These are phyloP conservation scores for Ictidomys tridecemlineatus DNA, from an alignment of 2,113 vertebrate species.

Conservation along the genomic window DNA sequence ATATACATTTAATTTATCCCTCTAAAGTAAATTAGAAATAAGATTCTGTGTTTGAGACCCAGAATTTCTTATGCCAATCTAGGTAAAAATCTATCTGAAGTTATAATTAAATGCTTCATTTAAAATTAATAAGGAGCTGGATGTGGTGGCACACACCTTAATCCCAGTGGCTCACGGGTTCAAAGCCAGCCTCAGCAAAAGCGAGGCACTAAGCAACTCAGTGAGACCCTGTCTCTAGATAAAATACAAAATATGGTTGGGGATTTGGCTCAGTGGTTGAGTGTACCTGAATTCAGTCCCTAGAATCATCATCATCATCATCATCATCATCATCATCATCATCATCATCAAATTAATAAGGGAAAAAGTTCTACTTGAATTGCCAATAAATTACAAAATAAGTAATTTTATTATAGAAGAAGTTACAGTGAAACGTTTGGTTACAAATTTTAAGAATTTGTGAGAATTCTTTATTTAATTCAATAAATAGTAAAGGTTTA, in stretches of 20 bases:
- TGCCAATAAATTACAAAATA: constrained; percentile 3
- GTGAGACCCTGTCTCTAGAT: no score
- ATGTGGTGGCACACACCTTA: no score
- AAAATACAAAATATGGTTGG: no score
- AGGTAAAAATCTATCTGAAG: not conserved
- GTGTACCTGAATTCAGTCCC: no score
- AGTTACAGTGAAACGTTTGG: not conserved
- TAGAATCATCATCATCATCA: no score
- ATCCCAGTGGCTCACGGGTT: no score
- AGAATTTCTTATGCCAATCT: constrained; percentile 8
- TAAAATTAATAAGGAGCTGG: not conserved
- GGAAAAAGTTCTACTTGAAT: not conserved
- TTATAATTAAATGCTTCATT: not conserved
- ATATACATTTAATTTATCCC: not conserved
- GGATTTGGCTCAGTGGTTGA: no score
- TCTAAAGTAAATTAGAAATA: constrained; percentile 54
- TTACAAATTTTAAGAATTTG: not conserved
- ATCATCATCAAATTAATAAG: not conserved
- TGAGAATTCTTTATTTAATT: not conserved
- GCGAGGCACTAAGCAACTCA: no score
- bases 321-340: no score
- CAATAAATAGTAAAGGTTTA: not conserved
- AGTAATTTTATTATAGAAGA: not conserved
- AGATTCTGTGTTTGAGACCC: not conserved
- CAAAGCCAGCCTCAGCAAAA: no score